Evolutionary conservation across 2,888 invertebrate genomes (phyloP).

Genomic region (Mimumesa dahlbomi): DNA sequence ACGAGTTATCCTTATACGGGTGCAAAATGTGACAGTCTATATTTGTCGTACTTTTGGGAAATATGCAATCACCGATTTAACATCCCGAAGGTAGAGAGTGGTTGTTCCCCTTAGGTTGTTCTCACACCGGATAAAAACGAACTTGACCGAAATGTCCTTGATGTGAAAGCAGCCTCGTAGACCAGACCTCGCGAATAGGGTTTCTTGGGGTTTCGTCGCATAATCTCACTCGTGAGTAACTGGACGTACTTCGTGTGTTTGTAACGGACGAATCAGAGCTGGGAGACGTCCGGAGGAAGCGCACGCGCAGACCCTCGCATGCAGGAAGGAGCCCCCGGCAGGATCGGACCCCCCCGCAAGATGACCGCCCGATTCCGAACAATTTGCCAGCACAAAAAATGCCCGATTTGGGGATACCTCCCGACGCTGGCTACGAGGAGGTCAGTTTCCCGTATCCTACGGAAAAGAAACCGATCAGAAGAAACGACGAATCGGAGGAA

Average conservation of each 20-base stretch:
- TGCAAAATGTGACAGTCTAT: too few species aligned
- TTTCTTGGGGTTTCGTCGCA: conserved; percentile 22
- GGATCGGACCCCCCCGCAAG: too few species aligned
- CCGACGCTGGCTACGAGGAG: conserved; percentile 76
- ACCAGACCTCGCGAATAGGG: too few species aligned
- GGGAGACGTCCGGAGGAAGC: conserved; percentile 78
- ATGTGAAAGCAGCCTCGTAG: too few species aligned
- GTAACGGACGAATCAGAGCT: conserved; percentile 75
- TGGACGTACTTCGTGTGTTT: conserved; percentile 59
- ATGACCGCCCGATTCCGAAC: conserved; percentile 52
- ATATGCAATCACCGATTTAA: too few species aligned
- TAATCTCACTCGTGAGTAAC: conserved; percentile 54
- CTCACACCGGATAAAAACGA: too few species aligned
- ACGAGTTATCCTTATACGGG: too few species aligned
- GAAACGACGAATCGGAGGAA: conserved; percentile 41
- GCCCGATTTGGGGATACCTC: conserved; percentile 63
- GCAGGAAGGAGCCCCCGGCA: conserved; percentile 75
- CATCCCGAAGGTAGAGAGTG: too few species aligned
- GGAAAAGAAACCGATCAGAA: conserved; percentile 15
- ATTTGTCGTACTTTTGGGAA: too few species aligned
- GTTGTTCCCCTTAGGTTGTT: too few species aligned
- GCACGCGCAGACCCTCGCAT: conserved; percentile 78
- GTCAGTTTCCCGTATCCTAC: conserved; percentile 57
- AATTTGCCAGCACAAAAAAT: too few species aligned
- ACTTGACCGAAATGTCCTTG: too few species aligned